phyloP scores from a whole-genome alignment of 2,888 invertebrate species.

The Apoda limacodes region DNA sequence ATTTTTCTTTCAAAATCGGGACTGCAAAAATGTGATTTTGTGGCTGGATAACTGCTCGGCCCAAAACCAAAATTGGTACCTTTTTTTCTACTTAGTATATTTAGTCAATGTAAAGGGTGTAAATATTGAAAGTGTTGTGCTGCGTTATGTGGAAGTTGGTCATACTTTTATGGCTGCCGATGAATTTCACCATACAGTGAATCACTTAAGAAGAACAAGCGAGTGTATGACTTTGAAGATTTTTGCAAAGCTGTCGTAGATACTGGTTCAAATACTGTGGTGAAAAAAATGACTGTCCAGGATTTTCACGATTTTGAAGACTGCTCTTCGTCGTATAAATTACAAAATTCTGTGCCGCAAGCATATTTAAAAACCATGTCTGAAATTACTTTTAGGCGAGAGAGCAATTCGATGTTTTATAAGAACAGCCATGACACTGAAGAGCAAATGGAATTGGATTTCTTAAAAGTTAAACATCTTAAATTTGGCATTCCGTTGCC shows the following conservation, averaged over 20 bases:
- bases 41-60: constrained; percentile 9
- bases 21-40: constrained; percentile 15
- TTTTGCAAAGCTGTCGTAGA: constrained; percentile 10
- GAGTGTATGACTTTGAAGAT: constrained; percentile 11
- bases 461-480: constrained; percentile 9
- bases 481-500: constrained; percentile 9
- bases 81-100: too few species aligned
- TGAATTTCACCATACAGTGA: constrained; percentile 28
- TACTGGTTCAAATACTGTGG: constrained; percentile 16
- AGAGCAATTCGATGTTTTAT: constrained; percentile 10
- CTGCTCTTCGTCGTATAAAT: constrained; percentile 21
- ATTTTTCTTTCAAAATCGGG: constrained; percentile 21
- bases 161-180: constrained; percentile 30
- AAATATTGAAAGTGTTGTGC: constrained; percentile 12
- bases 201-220: constrained; percentile 21
- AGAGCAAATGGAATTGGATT: constrained; percentile 7
- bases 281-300: constrained; percentile 19
- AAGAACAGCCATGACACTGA: constrained; percentile 9
- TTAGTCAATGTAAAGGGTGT: constrained; percentile 11
- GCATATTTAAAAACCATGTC: constrained; percentile 12
- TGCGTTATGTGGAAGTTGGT: constrained; percentile 17
- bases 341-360: constrained; percentile 15
- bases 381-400: constrained; percentile 12
- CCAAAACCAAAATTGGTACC: constrained; percentile 8
- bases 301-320: constrained; percentile 18